phyloP scores from a whole-genome alignment of 2,113 vertebrate species.

The Pangasianodon gigas region DNA sequence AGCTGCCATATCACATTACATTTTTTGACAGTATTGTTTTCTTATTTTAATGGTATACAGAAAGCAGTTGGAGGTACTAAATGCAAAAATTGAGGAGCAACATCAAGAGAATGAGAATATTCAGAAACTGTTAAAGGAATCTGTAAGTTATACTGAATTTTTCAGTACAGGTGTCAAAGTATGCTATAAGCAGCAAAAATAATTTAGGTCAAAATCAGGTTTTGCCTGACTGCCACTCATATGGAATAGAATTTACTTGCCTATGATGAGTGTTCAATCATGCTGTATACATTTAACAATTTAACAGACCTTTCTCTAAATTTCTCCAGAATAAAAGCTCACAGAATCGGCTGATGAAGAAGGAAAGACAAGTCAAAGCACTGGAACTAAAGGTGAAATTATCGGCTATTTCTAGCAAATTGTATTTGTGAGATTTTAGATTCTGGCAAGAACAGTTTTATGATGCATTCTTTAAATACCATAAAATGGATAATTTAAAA shows the following conservation, averaged over 20 bases:
- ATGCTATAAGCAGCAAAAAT: background rate
- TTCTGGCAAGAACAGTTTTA: background rate
- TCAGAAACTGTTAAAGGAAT: slow-evolving; percentile 78
- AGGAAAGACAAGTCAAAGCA: slow-evolving; percentile 80
- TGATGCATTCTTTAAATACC: background rate
- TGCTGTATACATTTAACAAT: background rate
- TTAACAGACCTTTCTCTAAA: slow-evolving; percentile 44
- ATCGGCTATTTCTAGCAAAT: background rate
- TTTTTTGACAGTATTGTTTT: slow-evolving; percentile 5
- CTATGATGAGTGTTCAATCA: background rate
- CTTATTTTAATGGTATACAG: slow-evolving; percentile 23
- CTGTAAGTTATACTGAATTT: slow-evolving; percentile 67
- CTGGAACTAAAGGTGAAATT: slow-evolving; percentile 81
- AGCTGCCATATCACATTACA: background rate
- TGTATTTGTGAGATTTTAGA: background rate
- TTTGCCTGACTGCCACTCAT: background rate
- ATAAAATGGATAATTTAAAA: background rate
- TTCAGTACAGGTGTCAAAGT: background rate
- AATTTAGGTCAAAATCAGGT: background rate
- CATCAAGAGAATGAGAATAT: slow-evolving; percentile 73
- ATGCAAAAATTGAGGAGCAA: slow-evolving; percentile 70
- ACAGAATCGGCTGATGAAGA: slow-evolving; percentile 75
- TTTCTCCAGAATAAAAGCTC: slow-evolving; percentile 69
- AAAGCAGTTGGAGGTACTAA: slow-evolving; percentile 57
- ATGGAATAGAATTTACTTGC: background rate